Conservation (phyloP, 1,140 invertebrate species). For the Saxidomus purpurata region DNA sequence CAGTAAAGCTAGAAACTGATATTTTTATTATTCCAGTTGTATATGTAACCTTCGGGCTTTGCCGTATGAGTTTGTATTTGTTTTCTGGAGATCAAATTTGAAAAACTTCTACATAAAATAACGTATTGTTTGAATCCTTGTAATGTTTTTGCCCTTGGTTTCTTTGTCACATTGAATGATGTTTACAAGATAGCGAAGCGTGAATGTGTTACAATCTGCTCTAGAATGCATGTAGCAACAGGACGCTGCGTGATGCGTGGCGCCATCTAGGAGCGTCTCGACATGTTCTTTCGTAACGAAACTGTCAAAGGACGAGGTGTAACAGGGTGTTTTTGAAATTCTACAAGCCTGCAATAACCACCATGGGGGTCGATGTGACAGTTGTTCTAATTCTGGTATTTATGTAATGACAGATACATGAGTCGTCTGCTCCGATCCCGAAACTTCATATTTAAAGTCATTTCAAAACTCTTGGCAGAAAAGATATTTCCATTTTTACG, state of each 20-base stretch:
- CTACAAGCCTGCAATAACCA: neutral
- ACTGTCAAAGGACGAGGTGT: constrained; percentile 23
- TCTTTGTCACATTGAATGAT: constrained; percentile 54
- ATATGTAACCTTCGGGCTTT: too few relatives aligned
- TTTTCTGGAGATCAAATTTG: too few relatives aligned
- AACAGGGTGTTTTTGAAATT: neutral
- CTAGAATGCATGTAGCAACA: constrained; percentile 43
- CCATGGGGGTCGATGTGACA: constrained; percentile 6
- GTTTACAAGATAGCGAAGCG: constrained; percentile 46
- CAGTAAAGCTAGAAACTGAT: too few relatives aligned
- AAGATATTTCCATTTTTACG: too few relatives aligned
- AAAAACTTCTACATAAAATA: too few relatives aligned
- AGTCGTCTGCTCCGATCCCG: too few relatives aligned
- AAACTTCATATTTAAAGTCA: too few relatives aligned
- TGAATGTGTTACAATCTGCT: constrained; percentile 15
- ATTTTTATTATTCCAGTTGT: too few relatives aligned
- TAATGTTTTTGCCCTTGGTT: neutral
- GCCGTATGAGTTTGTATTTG: too few relatives aligned
- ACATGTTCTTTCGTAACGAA: constrained; percentile 8
- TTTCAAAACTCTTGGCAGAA: too few relatives aligned
- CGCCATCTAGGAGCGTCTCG: constrained; percentile 17
- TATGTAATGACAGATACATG: too few relatives aligned
- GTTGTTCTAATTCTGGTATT: neutral
- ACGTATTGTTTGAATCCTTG: neutral
- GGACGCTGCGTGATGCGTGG: neutral